Percentiles rank a stretch among this genome's conserved stretches.
phyloP scores from a whole-genome alignment of 2,888 invertebrate species.

The Epirrhoe tristata region DNA sequence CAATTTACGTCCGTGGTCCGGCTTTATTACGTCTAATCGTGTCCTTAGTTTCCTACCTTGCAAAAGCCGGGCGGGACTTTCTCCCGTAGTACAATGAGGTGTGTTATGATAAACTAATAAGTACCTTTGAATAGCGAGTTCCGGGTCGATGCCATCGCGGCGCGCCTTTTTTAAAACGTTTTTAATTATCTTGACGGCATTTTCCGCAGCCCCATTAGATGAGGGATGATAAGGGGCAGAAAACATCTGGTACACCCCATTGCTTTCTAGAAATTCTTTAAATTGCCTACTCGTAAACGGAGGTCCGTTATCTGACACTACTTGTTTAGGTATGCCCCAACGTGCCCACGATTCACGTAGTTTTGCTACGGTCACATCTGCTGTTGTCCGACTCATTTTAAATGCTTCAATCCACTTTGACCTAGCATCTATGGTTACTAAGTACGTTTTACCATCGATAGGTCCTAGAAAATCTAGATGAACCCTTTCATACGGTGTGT shows the following conservation, averaged over 20 bases:
- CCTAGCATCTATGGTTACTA: slow-evolving; percentile 33
- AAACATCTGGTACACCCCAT: slow-evolving; percentile 39
- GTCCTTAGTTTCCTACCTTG: slow-evolving; percentile 32
- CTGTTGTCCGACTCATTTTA: slow-evolving; percentile 29
- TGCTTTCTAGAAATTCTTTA: slow-evolving; percentile 25
- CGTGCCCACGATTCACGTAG: slow-evolving; percentile 20
- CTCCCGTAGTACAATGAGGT: slow-evolving; percentile 37
- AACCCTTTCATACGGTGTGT: slow-evolving; percentile 18
- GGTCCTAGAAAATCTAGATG: slow-evolving; percentile 37
- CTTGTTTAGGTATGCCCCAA: slow-evolving; percentile 37
- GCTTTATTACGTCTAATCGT: slow-evolving; percentile 27
- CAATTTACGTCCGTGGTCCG: slow-evolving; percentile 11
- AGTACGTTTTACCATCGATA: slow-evolving; percentile 24
- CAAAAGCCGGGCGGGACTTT: slow-evolving; percentile 34
- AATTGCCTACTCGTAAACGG: slow-evolving; percentile 38
- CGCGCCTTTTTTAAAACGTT: slow-evolving; percentile 39
- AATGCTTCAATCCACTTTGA: slow-evolving; percentile 42
- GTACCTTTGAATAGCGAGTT: slow-evolving; percentile 28
- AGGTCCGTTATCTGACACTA: slow-evolving; percentile 41
- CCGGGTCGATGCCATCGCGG: slow-evolving; percentile 16
- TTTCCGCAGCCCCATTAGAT: slow-evolving; percentile 42
- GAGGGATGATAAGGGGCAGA: slow-evolving; percentile 42
- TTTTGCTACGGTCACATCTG: not conserved
- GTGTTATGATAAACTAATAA: slow-evolving; percentile 37
- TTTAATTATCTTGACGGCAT: slow-evolving; percentile 36